Percentiles rank a stretch among this genome's conserved stretches.
These are phyloP conservation scores for Forbesichthys agassizii DNA, from an alignment of 2,113 vertebrate genomes.

Conservation along the genomic window DNA sequence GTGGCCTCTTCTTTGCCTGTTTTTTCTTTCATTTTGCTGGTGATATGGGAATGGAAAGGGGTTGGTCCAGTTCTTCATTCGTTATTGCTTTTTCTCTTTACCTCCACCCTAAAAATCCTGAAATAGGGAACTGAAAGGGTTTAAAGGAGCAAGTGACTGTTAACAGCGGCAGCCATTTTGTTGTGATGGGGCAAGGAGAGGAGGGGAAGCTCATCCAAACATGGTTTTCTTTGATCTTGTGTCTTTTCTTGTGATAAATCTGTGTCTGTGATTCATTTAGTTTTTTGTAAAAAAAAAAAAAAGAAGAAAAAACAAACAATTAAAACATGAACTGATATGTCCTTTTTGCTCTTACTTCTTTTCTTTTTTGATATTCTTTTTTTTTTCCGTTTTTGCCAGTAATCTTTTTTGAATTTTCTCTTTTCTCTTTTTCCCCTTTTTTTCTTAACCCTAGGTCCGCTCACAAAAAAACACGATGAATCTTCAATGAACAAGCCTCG, in stretches of 20 bases:
- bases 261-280: constrained; percentile 81
- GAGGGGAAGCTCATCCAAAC: constrained; percentile 37
- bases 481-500: constrained; percentile 84
- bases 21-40: background rate
- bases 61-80: constrained; percentile 65
- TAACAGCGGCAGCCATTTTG: constrained; percentile 54
- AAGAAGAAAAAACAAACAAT: constrained; percentile 46
- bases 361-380: constrained; percentile 79
- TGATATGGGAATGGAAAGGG: constrained; percentile 11
- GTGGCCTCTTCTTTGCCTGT: constrained; percentile 43
- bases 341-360: constrained; percentile 83
- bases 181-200: constrained; percentile 49
- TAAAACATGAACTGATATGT: constrained; percentile 77
- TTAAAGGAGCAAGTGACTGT: constrained; percentile 22
- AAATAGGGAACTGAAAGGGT: constrained; percentile 37
- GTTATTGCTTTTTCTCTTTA: constrained; percentile 44
- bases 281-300: constrained; percentile 64
- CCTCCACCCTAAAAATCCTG: constrained; percentile 23
- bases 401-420: constrained; percentile 88
- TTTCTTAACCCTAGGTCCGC: constrained; percentile 96
- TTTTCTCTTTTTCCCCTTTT: constrained; percentile 87
- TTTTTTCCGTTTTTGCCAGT: constrained; percentile 84
- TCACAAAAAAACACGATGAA: constrained; percentile 94
- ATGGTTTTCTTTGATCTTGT: constrained; percentile 75
- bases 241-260: constrained; percentile 81